phyloP scores from a whole-genome alignment of 2,113 vertebrate species.

The Phylloscopus whistleri region DNA sequence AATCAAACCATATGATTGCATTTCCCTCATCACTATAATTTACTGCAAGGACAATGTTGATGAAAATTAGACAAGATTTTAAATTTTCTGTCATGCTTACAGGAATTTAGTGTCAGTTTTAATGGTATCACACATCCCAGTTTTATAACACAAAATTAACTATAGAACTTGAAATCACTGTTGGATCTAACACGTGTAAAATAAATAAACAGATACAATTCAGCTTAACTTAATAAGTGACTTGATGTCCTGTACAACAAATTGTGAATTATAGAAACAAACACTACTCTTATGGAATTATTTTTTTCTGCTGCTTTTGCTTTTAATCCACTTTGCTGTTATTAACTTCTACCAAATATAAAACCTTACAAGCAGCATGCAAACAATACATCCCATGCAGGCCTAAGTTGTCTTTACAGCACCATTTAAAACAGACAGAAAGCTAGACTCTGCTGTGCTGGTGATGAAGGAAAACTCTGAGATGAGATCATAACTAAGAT shows the following conservation, averaged over 20 bases:
- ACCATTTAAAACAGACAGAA: neutral
- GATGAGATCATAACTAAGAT: neutral
- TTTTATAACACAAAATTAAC: neutral
- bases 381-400: neutral
- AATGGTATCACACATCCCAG: neutral
- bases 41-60: neutral
- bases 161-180: neutral
- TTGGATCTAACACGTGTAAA: neutral
- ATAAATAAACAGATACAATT: neutral
- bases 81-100: neutral
- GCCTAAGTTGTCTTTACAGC: neutral
- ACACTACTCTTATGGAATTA: neutral
- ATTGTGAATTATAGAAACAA: neutral
- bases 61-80: neutral
- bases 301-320: neutral
- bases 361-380: neutral
- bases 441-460: neutral
- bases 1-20: neutral
- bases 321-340: neutral
- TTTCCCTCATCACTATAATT: neutral
- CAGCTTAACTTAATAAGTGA: neutral
- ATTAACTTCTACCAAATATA: neutral
- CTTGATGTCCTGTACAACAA: neutral
- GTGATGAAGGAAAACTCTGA: neutral
- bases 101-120: neutral